phyloP scores from a whole-genome alignment of 2,888 invertebrate species.

The Tenthredo mesomela region DNA sequence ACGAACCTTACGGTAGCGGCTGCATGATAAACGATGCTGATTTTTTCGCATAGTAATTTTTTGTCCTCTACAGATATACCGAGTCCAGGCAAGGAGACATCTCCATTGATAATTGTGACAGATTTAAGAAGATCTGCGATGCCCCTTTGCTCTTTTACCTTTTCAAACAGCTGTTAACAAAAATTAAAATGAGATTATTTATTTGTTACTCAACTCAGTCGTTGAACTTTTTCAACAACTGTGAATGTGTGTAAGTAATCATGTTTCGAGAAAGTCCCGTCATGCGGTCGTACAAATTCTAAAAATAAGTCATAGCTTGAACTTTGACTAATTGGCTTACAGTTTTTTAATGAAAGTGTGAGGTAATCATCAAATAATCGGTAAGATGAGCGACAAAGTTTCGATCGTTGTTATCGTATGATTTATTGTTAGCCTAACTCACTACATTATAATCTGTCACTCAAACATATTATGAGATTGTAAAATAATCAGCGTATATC shows the following conservation, averaged over 20 bases:
- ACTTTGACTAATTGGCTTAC: neutral
- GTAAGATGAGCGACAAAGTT: neutral
- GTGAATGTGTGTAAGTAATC: neutral
- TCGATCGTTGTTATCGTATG: neutral
- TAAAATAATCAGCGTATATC: neutral
- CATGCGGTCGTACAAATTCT: neutral
- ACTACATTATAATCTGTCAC: neutral
- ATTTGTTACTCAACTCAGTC: neutral
- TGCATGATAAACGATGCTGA: slow-evolving; percentile 92
- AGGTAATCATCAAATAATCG: neutral
- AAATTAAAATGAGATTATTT: neutral
- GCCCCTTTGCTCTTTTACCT: slow-evolving; percentile 84
- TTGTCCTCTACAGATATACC: slow-evolving; percentile 86
- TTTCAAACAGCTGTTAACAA: slow-evolving; percentile 86
- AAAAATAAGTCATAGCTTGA: neutral
- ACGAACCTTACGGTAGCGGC: slow-evolving; percentile 77
- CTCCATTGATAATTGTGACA: slow-evolving; percentile 87
- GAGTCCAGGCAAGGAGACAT: slow-evolving; percentile 84
- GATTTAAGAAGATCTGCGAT: slow-evolving; percentile 83
- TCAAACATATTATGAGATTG: neutral
- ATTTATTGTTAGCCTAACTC: neutral
- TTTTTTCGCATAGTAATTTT: slow-evolving; percentile 82
- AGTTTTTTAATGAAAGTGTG: neutral
- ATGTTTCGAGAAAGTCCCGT: neutral
- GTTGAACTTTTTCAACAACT: neutral